phyloP scores from a whole-genome alignment of 2,113 vertebrate species.

The Atlantisia rogersi region DNA sequence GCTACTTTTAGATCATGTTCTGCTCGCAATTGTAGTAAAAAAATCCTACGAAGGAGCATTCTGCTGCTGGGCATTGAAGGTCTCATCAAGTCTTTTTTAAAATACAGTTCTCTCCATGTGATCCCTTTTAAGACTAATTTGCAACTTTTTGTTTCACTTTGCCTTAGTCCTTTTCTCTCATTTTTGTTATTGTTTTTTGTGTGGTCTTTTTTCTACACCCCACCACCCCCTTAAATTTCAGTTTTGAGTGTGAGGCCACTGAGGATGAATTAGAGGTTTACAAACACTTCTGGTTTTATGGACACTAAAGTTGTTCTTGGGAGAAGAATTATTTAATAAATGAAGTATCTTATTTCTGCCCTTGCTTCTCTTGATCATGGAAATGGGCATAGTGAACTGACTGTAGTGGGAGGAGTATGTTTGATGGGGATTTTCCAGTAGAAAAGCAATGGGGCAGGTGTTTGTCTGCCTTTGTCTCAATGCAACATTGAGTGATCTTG shows the following conservation, averaged over 20 bases:
- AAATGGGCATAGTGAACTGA: background rate
- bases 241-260: background rate
- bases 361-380: background rate
- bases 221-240: background rate
- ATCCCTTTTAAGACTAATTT: background rate
- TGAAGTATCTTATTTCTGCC: background rate
- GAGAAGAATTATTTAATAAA: background rate
- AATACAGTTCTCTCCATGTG: background rate
- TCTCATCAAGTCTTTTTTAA: background rate
- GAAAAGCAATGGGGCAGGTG: background rate
- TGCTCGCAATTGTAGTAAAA: background rate
- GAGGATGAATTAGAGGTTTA: background rate
- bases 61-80: background rate
- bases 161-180: background rate
- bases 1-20: background rate
- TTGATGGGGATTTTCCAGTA: conserved; percentile 19
- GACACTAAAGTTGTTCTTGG: background rate
- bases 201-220: rapidly evolving
- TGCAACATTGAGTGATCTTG: background rate
- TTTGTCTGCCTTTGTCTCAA: conserved; percentile 21
- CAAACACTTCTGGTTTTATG: background rate
- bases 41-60: background rate
- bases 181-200: background rate
- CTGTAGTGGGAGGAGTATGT: background rate
- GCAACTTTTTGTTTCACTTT: background rate